phyloP scores from a whole-genome alignment of 1,140 invertebrate genomes.

The Drosophila murphyi region DNA sequence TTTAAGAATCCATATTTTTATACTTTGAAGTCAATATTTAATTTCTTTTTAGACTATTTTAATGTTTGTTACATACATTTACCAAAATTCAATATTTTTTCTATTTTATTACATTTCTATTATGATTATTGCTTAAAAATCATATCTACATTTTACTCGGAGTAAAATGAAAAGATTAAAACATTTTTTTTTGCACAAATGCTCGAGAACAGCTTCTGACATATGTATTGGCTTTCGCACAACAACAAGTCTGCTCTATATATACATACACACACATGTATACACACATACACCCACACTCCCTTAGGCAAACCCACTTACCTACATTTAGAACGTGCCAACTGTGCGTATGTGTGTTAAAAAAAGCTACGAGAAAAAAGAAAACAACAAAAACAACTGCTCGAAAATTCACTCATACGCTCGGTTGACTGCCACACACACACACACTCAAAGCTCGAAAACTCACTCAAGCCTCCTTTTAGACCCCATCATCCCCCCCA shows the following conservation, averaged over 20 bases:
- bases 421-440: conserved; percentile 36
- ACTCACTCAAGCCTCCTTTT: conserved; percentile 50
- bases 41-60: background rate
- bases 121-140: background rate
- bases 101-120: background rate
- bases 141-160: no score
- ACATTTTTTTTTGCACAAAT: background rate
- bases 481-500: background rate
- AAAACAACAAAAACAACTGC: conserved; percentile 29
- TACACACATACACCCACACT: conserved; percentile 30
- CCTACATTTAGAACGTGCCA: conserved; percentile 74
- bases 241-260: conserved; percentile 76
- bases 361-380: conserved; percentile 25
- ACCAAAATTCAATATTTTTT: background rate
- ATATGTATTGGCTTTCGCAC: background rate
- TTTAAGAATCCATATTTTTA: background rate
- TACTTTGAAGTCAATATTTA: background rate
- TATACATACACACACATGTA: conserved; percentile 20
- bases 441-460: conserved; percentile 46
- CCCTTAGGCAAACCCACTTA: conserved; percentile 55
- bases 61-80: no score
- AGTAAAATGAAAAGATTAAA: background rate
- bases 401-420: conserved; percentile 61
- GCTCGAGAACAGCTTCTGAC: background rate
- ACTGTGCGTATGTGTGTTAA: conserved; percentile 70